phyloP scores from a whole-genome alignment of 2,113 vertebrate genomes.

The Podilymbus podiceps region DNA sequence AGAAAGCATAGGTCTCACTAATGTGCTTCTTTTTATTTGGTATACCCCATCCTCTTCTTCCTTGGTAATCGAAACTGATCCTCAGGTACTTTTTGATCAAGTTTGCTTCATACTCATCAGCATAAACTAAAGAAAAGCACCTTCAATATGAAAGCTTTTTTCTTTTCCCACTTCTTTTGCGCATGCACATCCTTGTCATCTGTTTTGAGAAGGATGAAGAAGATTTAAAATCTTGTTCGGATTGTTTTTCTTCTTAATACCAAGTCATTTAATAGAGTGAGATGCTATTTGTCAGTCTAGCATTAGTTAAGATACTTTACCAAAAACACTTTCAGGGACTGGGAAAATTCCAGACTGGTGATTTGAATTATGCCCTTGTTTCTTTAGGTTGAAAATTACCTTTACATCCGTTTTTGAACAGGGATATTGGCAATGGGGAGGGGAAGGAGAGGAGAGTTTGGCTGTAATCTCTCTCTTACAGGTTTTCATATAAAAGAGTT shows the following conservation, averaged over 20 bases:
- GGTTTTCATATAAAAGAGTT: not conserved
- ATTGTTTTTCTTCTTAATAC: constrained; percentile 7
- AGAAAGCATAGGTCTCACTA: not conserved
- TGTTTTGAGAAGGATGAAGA: not conserved
- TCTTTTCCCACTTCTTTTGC: not conserved
- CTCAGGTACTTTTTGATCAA: not conserved
- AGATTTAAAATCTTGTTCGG: not conserved
- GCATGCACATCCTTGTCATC: not conserved
- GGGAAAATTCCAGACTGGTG: not conserved
- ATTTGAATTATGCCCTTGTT: not conserved
- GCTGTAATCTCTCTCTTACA: not conserved
- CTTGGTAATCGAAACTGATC: not conserved
- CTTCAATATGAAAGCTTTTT: not conserved
- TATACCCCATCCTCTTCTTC: not conserved
- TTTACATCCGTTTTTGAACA: not conserved
- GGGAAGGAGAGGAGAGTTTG: not conserved
- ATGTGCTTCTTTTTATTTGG: not conserved
- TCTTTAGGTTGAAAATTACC: not conserved
- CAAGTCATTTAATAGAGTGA: not conserved
- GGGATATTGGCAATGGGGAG: not conserved
- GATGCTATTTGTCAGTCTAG: not conserved
- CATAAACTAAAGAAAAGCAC: not conserved
- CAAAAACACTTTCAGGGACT: not conserved
- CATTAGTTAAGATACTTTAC: not conserved
- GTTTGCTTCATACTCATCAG: not conserved